Base-by-base conservation (phyloP, 92 coral and sea anemone species). In the Porites evermanni region DNA sequence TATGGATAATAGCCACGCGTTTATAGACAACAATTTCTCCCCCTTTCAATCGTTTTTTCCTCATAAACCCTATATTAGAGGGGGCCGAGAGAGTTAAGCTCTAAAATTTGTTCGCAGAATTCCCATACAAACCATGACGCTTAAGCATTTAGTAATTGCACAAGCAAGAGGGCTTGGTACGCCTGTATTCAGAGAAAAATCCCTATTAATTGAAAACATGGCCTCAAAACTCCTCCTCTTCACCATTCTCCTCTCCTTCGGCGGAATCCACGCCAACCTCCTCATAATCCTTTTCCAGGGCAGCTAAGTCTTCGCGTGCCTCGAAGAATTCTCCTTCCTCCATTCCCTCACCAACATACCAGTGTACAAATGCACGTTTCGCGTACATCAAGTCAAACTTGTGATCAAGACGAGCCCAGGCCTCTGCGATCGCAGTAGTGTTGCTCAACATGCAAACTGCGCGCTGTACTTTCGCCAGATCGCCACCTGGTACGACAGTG, bases 291-390 rank as follows among this genome's bases (percentile, higher is more conserved):
- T 92, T 92, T 73, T 92, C 95, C 92, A 92, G 70, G 13, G 94
- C 92, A 12, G 94, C 94, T 50, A 92, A 80, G 85, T 92, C 94
- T 76, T 92, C 94, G 19, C 94, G 95, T 8, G 95, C 95, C 67
- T 92, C 95, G 11, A 93, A 86, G 87, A 92, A 92, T 80, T 92
- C 95, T 78, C 95, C 95, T 67, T 92, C 95, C 72, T 92, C 95
- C 95, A 92, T 92, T 8, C 95, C 94, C 67, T 91, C 94, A n/a
- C 94, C 94, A 56, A 91, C 94, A 70, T 91, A 91, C 94, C 94
- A 91, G 64, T 91, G 94, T 19, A 91, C 94, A 78, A 91, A 91
- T n/a, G 94, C 94, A 54, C 94, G 92, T 84, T 89, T 89, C 70
- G 89, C 92, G 66, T 89, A 84, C 89, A 84, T 84, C 64, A 82